phyloP scores from a whole-genome alignment of 2,113 vertebrate genomes.

The Brachypodius melanocephalos region DNA sequence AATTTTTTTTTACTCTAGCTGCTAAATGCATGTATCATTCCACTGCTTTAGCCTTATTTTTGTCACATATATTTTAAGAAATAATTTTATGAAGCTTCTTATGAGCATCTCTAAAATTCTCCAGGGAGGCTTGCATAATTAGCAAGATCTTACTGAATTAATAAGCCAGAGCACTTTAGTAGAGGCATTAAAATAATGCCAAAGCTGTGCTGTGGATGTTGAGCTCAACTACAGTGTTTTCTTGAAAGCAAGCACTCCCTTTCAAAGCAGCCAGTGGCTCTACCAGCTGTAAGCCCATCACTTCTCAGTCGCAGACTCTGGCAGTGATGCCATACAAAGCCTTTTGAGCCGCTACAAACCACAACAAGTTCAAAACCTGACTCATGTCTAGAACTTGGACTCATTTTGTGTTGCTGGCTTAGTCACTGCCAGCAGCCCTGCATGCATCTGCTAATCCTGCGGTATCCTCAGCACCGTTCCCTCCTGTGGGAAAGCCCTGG shows the following conservation, averaged over 20 bases:
- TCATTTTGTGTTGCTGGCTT: not conserved
- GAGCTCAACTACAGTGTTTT: not conserved
- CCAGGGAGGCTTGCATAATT: not conserved
- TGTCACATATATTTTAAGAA: not conserved
- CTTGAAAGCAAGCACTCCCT: not conserved
- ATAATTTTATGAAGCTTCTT: not conserved
- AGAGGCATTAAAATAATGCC: not conserved
- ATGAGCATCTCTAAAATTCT: not conserved
- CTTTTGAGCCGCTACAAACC: constrained; percentile 14
- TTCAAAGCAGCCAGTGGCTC: not conserved
- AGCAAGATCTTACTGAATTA: not conserved
- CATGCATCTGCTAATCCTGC: constrained; percentile 33
- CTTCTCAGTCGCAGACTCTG: not conserved
- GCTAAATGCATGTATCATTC: not conserved
- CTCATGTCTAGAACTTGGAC: constrained; percentile 16
- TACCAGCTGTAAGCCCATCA: not conserved
- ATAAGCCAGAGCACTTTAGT: not conserved
- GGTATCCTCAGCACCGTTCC: not conserved
- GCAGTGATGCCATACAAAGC: not conserved
- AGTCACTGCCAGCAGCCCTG: constrained; percentile 32
- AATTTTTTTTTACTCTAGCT: not conserved
- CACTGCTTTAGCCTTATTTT: not conserved
- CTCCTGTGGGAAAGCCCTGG: constrained; percentile 44
- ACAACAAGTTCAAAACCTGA: constrained; percentile 24
- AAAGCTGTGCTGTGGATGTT: not conserved